A percentile compares a stretch with the other conserved stretches of the same genome.
Conservation (phyloP, 2,888 invertebrate species). For the Leptopterna dolabrata region DNA sequence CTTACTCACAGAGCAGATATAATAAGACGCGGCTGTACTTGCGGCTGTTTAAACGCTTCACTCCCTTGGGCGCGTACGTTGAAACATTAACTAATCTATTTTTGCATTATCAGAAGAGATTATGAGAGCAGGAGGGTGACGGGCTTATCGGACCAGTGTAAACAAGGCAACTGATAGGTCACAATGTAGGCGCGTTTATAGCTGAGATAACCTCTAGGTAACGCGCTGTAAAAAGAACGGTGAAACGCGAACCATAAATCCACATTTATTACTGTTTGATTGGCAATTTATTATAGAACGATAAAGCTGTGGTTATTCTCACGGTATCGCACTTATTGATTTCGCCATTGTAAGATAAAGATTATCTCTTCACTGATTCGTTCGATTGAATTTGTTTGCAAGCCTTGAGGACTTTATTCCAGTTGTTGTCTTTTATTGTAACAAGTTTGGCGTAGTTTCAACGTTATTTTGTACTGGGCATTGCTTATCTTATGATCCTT, state of each 20-base stretch:
- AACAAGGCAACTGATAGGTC: not conserved
- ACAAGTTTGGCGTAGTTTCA: too few relatives aligned
- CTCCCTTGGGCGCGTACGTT: not conserved
- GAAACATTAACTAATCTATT: not conserved
- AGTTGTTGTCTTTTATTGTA: too few relatives aligned
- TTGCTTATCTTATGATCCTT: too few relatives aligned
- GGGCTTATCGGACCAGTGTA: not conserved
- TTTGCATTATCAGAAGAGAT: not conserved
- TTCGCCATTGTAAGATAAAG: not conserved
- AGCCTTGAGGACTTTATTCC: too few relatives aligned
- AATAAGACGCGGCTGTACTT: not conserved
- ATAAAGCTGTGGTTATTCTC: not conserved
- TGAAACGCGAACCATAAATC: not conserved
- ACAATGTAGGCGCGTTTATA: not conserved
- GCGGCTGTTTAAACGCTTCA: not conserved
- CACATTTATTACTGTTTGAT: constrained; percentile 3
- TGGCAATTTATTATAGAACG: not conserved
- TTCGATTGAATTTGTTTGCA: not conserved
- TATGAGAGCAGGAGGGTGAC: not conserved
- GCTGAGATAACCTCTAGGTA: not conserved
- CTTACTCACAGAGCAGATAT: not conserved
- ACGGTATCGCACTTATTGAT: not conserved
- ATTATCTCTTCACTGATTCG: not conserved
- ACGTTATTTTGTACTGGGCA: too few relatives aligned
- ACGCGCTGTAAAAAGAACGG: not conserved